Conservation (phyloP, 2,797 vertebrate species). For the Enoplosus armatus region DNA sequence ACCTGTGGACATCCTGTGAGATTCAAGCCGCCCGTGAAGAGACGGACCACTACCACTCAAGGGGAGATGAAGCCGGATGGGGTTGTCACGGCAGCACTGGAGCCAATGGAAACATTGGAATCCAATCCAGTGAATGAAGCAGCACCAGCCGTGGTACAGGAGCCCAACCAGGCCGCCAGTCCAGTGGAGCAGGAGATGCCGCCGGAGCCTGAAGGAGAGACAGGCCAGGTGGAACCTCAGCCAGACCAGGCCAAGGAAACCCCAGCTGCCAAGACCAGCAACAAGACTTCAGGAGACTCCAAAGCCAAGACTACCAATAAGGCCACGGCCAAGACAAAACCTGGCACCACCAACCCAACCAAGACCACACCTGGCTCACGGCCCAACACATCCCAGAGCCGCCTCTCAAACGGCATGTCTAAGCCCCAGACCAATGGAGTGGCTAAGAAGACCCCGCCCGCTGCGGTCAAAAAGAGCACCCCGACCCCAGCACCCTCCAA, state of each 20-base stretch:
- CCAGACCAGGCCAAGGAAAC: constrained; percentile 61
- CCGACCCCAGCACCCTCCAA: constrained; percentile 65
- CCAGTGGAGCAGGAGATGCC: constrained; percentile 59
- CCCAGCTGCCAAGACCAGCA: constrained; percentile 69
- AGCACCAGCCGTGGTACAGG: constrained; percentile 64
- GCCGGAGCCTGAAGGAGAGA: constrained; percentile 58
- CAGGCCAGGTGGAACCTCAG: constrained; percentile 56
- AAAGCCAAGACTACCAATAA: constrained; percentile 83
- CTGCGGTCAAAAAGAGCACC: constrained; percentile 74
- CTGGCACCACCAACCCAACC: constrained; percentile 49
- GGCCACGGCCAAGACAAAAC: constrained; percentile 78
- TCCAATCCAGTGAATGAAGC: constrained; percentile 78
- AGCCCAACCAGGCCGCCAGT: constrained; percentile 67
- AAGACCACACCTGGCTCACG: constrained; percentile 72
- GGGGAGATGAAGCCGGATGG: constrained; percentile 89
- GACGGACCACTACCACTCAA: constrained; percentile 70
- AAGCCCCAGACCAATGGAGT: constrained; percentile 84
- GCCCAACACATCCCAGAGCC: constrained; percentile 74
- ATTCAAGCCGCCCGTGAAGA: constrained; percentile 56
- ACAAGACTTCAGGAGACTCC: constrained; percentile 76
- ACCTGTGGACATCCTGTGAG: constrained; percentile 52
- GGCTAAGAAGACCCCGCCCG: constrained; percentile 75
- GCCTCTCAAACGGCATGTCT: constrained; percentile 79
- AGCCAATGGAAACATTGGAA: constrained; percentile 84
- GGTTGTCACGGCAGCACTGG: constrained; percentile 81